Percentiles rank a stretch among this genome's conserved stretches.
These are phyloP conservation scores for Lepus timidus DNA, from an alignment of 2,113 vertebrate species.

Conservation along the genomic window DNA sequence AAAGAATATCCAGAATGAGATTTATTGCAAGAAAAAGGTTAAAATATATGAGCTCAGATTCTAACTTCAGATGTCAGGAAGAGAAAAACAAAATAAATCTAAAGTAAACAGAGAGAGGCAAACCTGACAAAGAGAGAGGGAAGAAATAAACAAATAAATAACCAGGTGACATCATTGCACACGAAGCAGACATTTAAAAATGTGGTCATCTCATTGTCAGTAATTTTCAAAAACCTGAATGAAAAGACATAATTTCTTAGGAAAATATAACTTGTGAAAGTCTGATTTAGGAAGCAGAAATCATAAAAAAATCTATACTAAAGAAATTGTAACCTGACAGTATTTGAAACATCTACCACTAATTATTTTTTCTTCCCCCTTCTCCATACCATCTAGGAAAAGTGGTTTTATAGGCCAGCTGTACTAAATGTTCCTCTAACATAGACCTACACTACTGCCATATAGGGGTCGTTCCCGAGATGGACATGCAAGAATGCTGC, in stretches of 20 bases:
- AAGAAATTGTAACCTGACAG: not conserved
- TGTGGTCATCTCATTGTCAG: not conserved
- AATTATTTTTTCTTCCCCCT: not conserved
- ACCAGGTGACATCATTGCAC: not conserved
- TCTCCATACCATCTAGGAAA: not conserved
- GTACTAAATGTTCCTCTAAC: not conserved
- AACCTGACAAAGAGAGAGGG: not conserved
- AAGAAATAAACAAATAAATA: not conserved
- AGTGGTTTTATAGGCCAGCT: not conserved
- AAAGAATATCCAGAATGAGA: conserved; percentile 1
- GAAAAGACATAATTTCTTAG: not conserved
- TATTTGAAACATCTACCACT: not conserved
- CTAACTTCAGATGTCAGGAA: conserved; percentile 9
- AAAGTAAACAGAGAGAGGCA: conserved; percentile 42
- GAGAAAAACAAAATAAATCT: conserved; percentile 15
- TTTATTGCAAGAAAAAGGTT: conserved; percentile 21
- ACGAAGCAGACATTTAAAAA: not conserved
- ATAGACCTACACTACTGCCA: not conserved
- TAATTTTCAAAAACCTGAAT: conserved; percentile 7
- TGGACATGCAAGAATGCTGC: not conserved
- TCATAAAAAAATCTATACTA: not conserved
- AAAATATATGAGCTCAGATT: conserved; percentile 59
- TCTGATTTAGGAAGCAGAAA: not conserved
- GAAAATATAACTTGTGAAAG: conserved; percentile 18
- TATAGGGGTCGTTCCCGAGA: not conserved